phyloP scores from a whole-genome alignment of 2,888 invertebrate species.

The Tryphoninae sp. region DNA sequence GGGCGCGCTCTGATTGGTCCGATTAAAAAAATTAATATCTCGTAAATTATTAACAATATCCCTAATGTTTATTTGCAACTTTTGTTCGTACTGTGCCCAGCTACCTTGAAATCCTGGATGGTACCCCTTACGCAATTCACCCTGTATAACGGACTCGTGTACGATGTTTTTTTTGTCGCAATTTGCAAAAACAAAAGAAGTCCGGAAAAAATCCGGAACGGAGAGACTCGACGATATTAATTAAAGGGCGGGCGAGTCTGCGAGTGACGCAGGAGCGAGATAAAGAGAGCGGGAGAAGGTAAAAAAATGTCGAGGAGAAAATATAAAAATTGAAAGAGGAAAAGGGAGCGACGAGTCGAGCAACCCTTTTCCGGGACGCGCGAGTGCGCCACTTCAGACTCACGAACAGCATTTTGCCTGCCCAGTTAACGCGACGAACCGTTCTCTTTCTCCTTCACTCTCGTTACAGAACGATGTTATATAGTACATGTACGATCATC shows the following conservation, averaged over 20 bases:
- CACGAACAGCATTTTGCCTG: slow-evolving; percentile 53
- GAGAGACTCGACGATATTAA: slow-evolving; percentile 35
- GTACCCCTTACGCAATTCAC: no score
- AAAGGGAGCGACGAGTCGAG: slow-evolving; percentile 1
- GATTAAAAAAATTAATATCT: no score
- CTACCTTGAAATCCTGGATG: no score
- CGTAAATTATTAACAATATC: no score
- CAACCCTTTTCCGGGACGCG: slow-evolving; percentile 39
- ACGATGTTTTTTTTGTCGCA: slow-evolving; percentile 1
- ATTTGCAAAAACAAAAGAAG: slow-evolving; percentile 9
- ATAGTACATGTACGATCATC: background rate
- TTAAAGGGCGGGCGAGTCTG: slow-evolving; percentile 41
- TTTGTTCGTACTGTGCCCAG: no score
- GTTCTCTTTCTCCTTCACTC: background rate
- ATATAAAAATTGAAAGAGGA: slow-evolving; percentile 39
- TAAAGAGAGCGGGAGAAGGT: slow-evolving; percentile 16
- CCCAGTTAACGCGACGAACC: slow-evolving; percentile 56
- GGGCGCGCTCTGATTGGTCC: no score
- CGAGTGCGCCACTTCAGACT: slow-evolving; percentile 42
- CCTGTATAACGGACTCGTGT: no score
- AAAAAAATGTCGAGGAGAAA: slow-evolving; percentile 12
- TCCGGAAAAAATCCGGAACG: slow-evolving; percentile 20
- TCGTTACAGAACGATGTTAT: slow-evolving; percentile 29
- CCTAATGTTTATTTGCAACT: no score
- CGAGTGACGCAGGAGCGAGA: slow-evolving; percentile 26